These are phyloP conservation scores for Phalloptychus januarius DNA, from an alignment of 2,797 vertebrate species.

Conservation along the genomic window DNA sequence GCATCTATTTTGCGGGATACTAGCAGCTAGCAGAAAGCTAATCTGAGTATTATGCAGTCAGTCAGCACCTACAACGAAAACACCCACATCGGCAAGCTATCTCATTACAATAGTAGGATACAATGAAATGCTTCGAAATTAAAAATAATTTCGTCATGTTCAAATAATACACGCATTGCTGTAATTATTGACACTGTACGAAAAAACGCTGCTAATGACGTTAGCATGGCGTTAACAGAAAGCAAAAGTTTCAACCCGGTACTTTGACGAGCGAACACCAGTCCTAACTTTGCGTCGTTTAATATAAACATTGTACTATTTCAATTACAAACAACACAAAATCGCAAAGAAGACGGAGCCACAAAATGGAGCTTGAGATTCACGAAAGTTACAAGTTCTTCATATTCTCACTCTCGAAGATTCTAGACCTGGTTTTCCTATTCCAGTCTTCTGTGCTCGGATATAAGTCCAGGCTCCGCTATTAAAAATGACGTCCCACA, in stretches of 20 bases:
- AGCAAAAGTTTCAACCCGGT: slow-evolving; percentile 13
- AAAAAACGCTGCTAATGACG: neutral
- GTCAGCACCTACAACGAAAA: neutral
- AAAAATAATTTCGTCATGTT: neutral
- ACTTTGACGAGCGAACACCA: neutral
- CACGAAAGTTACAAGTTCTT: neutral
- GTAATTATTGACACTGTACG: neutral
- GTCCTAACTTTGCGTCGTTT: neutral
- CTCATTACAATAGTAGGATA: neutral
- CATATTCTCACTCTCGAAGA: neutral
- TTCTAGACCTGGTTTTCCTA: neutral
- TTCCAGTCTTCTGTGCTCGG: neutral
- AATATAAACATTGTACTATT: neutral
- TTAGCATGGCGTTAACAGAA: slow-evolving; percentile 41
- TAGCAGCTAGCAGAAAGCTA: slow-evolving; percentile 25
- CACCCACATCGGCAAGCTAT: neutral
- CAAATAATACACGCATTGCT: neutral
- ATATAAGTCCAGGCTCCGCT: neutral
- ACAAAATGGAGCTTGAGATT: neutral
- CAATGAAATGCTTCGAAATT: neutral
- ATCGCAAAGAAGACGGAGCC: neutral
- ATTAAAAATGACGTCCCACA: neutral
- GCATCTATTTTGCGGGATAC: neutral
- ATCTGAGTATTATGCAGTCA: slow-evolving; percentile 1
- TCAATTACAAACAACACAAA: neutral